Base-by-base conservation (phyloP, 2,888 invertebrate species). In the Dorcus hopei region DNA sequence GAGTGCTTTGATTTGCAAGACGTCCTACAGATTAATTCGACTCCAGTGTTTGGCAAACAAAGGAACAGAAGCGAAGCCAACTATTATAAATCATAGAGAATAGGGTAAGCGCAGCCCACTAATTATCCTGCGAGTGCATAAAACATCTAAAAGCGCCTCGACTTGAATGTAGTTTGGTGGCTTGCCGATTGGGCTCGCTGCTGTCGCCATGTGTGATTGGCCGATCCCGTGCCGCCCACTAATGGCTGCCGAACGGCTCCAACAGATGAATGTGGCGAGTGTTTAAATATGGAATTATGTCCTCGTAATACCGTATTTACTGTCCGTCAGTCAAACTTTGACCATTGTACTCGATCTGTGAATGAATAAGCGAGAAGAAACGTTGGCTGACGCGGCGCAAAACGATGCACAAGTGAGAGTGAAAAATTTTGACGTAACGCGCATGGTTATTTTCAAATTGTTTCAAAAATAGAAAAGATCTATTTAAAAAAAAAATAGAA, bases 181-280 rank as follows among this genome's bases (percentile, higher is more conserved):
- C 63, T 62, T 62, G 64, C 63, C 68, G 66, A 65, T 66, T 66
- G 68, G 68, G 64, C 65, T 68, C 68, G 65, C 67, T 62, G 61
- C 55, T 61, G 69, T 68, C 67, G 64, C 61, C 59, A 52, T 62
- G 62, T 61, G 65, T 68, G 68, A 72, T 72, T 71, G 72, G 72
- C 69, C 61, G 61, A 45, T 53, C 60, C 64, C 65, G 68, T 68
- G 68, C 69, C 72, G 71, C 71, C 70, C 70, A 69, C 66, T 71
- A 72, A 72, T 72, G 72, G 72, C 72, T 70, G 72, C 70, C 67
- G 60, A 59, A 63, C 60, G 60, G 57, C 61, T 54, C 59, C 39
- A 43, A 58, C 58, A 43, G 58, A 54, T 58, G 54, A 58, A 58
- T 58, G 58, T 53, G 50, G 14, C 33, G 19, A 48, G 41, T 51